Evolutionary conservation across 2,888 invertebrate species (phyloP), one percentile per base, ranked within the genome.

Genomic region (Asteroscopus sphinx): DNA sequence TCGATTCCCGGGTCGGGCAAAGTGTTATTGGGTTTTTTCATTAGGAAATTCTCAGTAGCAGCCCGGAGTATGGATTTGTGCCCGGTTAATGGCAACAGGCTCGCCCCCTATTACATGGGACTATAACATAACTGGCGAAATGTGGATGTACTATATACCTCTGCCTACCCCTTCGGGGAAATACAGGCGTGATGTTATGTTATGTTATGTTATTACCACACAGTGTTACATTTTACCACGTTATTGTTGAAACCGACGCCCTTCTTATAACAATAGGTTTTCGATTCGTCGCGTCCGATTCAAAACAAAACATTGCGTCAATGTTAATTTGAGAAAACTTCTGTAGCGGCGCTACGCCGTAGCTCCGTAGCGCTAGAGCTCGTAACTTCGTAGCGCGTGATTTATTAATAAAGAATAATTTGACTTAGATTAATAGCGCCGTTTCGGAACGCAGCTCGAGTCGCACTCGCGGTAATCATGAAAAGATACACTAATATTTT

Each of bases 321-420:
- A 30, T 17, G 26, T 41, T 52, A 21, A 49, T 41, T 53, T 42
- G 15, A 36, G 52, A 51, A 59, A 41, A 48, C 28, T 37, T 37
- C 13, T 26, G 25, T 21, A 4, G 28, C 8, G 9, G 26, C 21
- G 33, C 45, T 48, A 61, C 54, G 54, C 16, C 68, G 54, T 47
- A 55, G 51, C 35, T 12, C 2, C 11, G 45, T 53, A 77, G 56
- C 66, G 77, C 71, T 16, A 16, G 39, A 63, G 55, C 68, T 60
- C 66, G 63, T 42, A 57, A 48, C 44, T 36, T 13, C 11, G 47
- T 48, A 40, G 36, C 42, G 62, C 51, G 52, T 67, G 80, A 85
- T 85, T 86, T 86, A 87, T 86, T 85, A 84, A 85, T 87, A 85
- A 78, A 83, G 66, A 87, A 86, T 85, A 79, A 86, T 86, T 87